Percentiles rank a stretch among this genome's conserved stretches.
These are phyloP conservation scores for Diarsia mendica DNA, from an alignment of 2,888 invertebrate genomes.

Conservation along the genomic window DNA sequence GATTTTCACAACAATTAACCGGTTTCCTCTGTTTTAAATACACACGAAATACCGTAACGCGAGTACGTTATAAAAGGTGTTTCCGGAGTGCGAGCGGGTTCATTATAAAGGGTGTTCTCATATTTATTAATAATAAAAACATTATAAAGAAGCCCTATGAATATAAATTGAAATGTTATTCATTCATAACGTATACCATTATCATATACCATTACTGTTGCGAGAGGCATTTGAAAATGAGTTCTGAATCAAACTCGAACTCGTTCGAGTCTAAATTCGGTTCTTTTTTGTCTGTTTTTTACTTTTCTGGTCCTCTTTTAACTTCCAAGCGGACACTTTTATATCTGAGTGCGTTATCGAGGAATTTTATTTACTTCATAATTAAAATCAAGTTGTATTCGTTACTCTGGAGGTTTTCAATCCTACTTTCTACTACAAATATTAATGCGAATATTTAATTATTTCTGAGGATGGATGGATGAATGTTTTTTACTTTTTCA, in stretches of 20 bases:
- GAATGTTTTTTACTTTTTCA: too few relatives aligned
- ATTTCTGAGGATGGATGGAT: too few relatives aligned
- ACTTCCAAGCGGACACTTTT: too few relatives aligned
- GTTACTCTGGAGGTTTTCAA: too few relatives aligned
- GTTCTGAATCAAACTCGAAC: background rate
- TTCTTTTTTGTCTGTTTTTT: background rate
- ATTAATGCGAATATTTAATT: too few relatives aligned
- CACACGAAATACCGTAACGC: background rate
- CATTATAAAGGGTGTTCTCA: slow-evolving; percentile 34
- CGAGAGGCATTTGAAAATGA: background rate
- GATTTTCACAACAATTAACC: background rate
- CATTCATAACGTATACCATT: background rate
- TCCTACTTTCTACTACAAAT: too few relatives aligned
- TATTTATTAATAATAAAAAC: slow-evolving; percentile 33
- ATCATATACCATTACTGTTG: background rate
- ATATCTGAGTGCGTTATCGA: too few relatives aligned
- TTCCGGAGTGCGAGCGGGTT: slow-evolving; percentile 24
- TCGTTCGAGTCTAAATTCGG: background rate
- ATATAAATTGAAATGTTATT: slow-evolving; percentile 40
- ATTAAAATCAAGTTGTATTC: too few relatives aligned
- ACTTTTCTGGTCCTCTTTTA: background rate
- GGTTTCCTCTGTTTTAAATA: background rate
- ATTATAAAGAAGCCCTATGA: slow-evolving; percentile 35
- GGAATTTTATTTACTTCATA: too few relatives aligned
- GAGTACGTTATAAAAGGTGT: slow-evolving; percentile 32